Conservation (phyloP, 2,888 invertebrate species). For the Cistogaster globosa region DNA sequence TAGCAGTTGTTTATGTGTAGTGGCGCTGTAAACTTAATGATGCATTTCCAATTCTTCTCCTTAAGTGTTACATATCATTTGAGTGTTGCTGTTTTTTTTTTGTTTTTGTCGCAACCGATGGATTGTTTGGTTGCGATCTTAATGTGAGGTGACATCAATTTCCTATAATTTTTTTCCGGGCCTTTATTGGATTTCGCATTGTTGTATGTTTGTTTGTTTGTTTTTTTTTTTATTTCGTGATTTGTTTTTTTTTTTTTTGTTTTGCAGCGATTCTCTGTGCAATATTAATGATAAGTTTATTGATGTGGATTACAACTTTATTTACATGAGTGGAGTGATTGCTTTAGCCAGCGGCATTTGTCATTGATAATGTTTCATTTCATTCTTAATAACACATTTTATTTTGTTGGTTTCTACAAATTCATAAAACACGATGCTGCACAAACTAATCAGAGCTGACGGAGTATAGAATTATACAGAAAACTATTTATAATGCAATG, state of each 20-base stretch:
- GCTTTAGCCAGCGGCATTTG: slow-evolving; percentile 10
- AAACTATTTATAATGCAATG: not conserved
- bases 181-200: slow-evolving; percentile 11
- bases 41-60: slow-evolving; percentile 62
- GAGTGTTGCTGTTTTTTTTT: slow-evolving; percentile 4
- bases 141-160: slow-evolving; percentile 81
- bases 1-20: slow-evolving; percentile 48
- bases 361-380: slow-evolving; percentile 21
- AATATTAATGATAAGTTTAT: slow-evolving; percentile 64
- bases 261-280: not conserved
- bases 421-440: not conserved
- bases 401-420: slow-evolving; percentile 8
- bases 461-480: not conserved
- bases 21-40: slow-evolving; percentile 72
- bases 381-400: slow-evolving; percentile 46
- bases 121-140: slow-evolving; percentile 72
- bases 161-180: slow-evolving; percentile 50
- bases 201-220: slow-evolving; percentile 35
- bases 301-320: slow-evolving; percentile 63
- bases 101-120: slow-evolving; percentile 27
- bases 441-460: not conserved
- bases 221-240: not conserved
- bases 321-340: slow-evolving; percentile 45
- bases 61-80: slow-evolving; percentile 47
- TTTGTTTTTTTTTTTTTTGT: slow-evolving; percentile 6